Evolutionary conservation across 1,140 invertebrate species (phyloP), one percentile per base, ranked within the genome.

Genomic region (Kradibia gibbosae): DNA sequence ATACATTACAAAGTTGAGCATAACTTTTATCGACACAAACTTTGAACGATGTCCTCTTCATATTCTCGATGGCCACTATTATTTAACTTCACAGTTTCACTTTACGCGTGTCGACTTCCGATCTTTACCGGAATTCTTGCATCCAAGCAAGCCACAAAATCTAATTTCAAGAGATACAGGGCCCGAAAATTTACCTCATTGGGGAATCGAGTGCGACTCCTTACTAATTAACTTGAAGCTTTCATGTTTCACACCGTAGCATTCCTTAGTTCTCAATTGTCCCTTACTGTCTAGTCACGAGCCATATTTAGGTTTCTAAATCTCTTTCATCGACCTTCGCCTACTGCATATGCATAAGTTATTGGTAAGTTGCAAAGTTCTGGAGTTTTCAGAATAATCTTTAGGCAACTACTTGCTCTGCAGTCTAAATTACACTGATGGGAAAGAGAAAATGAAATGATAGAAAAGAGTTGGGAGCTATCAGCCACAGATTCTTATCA

Each of bases 141-240:
- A 60, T 45, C 31, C 1, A 48, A 71, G n/a, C 25, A 48, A 10
- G 1, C 36, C 62, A n/a, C 62, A 28, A 36, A 67, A 39, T 25
- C 15, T 22, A 48, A 34, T 53, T 1, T 28, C 1, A n/a, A 36
- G 45, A 45, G 77, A 48, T 57, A 72, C 50, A 78, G 4, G 70
- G 28, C 50, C 39, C 55, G 60, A 53, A 71, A 81, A 81, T 81
- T 81, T 60, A 77, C 62, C 80, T 77, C 73, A 50, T 76, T 73
- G 50, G 48, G 78, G 55, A 80, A 73, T 80, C 78, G 50, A 65
- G 55, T 8, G 28, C 70, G 53, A 73, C 65, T 80, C 73, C 60
- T 28, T 50, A 42, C 80, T 81, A 81, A 81, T 81, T 81, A 81
- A 81, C 80, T 65, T 60, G 62, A 72, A 57, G 31, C 57, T 81